Base-by-base conservation (phyloP, 2,113 vertebrate species). In the Castor canadensis region DNA sequence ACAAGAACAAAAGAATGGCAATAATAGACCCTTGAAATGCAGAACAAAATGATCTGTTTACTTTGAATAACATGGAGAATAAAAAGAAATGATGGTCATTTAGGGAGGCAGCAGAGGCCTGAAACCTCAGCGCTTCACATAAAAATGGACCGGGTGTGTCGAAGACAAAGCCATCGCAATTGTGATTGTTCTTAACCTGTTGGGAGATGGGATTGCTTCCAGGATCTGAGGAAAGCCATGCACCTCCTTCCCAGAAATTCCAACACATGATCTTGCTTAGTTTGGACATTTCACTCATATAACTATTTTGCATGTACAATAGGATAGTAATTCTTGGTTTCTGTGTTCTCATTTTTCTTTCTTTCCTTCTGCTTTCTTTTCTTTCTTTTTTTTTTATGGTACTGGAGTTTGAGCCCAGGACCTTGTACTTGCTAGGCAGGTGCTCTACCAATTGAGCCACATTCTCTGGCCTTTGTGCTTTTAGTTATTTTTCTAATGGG, bases 1-100 rank as follows among this genome's bases (percentile, higher is more conserved):
- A 66, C 12, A 81, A 82, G 77, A 94, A 72, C 47, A 47, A 90
- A 84, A n/a, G n/a, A n/a, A n/a, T n/a, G n/a, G n/a, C n/a, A n/a
- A 58, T 12, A 79, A 81, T 87, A 93, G 62, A 6, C 4, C 26
- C 16, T 19, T 7, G 35, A 56, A 80, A 72, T 58, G 19, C 35
- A 80, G 49, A 77, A 86, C 16, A 79, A 13, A 10, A 45, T 7
- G 20, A 83, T 81, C 43, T 32, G 35, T 66, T 89, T 38, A 54
- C 11, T 66, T 89, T 69, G 43, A 82, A 49, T 71, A 52, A 47
- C 47, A 91, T 79, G 58, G 28, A 86, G 38, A 49, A 20, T 54
- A 24, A 66, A 84, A 84, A 81, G 10, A 66, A 83, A 40, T 30
- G 47, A 75, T 22, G 35, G 66, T 54, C 2, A 4, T 30, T 49